These are phyloP conservation scores for Erebia aethiops DNA, from an alignment of 2,888 invertebrate genomes.

Conservation along the genomic window DNA sequence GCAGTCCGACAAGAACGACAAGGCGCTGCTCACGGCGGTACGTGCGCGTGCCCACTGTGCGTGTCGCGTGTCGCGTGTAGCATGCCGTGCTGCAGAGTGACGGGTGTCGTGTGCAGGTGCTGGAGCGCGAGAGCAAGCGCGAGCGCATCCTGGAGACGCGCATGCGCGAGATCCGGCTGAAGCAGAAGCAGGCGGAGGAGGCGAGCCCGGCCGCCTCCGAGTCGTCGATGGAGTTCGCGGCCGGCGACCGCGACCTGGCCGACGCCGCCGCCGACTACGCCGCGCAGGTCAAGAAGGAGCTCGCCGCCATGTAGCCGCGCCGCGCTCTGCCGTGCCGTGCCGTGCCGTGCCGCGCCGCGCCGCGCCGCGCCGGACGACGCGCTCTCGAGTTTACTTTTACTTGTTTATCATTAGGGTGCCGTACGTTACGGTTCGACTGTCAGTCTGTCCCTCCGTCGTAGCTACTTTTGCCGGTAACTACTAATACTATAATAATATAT, in stretches of 20 bases:
- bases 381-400: too few relatives aligned
- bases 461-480: too few relatives aligned
- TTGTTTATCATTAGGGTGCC: too few relatives aligned
- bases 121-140: constrained; percentile 92
- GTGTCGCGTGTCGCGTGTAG: constrained; percentile 72
- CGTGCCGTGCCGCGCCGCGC: not conserved
- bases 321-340: not conserved
- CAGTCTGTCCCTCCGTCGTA: too few relatives aligned
- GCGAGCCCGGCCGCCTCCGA: constrained; percentile 50
- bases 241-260: constrained; percentile 61
- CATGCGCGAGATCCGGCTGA: constrained; percentile 89
- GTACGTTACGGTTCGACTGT: too few relatives aligned
- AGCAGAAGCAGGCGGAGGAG: constrained; percentile 67
- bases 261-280: constrained; percentile 57
- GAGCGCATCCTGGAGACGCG: constrained; percentile 96
- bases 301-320: constrained; percentile 42
- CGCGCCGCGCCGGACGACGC: not conserved
- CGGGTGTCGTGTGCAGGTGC: constrained; percentile 81
- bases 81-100: not conserved
- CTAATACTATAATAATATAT: too few relatives aligned
- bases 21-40: constrained; percentile 86
- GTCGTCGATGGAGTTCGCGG: constrained; percentile 51
- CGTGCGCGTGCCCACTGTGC: not conserved
- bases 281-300: constrained; percentile 54
- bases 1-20: constrained; percentile 87